Evolutionary conservation across 2,888 invertebrate species (phyloP).

Genomic region (Volucella bombylans): DNA sequence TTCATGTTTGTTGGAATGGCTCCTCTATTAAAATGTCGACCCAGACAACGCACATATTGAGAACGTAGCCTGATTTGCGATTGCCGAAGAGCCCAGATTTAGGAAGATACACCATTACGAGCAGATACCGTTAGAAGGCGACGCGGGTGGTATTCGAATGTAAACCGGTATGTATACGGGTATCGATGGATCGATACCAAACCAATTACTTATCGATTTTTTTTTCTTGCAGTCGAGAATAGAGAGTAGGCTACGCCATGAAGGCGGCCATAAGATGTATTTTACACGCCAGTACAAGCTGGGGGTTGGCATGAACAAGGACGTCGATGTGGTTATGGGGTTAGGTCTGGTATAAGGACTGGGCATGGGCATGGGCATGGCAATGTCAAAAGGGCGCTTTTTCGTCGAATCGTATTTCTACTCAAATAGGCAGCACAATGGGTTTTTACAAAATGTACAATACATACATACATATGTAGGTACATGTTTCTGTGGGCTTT

Average conservation of each 20-base stretch:
- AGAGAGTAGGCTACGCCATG: neutral
- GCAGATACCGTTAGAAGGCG: neutral
- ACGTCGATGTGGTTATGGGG: too few species aligned
- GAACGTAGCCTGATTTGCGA: conserved; percentile 44
- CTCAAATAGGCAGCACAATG: conserved; percentile 60
- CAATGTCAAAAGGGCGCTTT: conserved; percentile 66
- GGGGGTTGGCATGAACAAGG: neutral
- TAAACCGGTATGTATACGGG: conserved; percentile 1
- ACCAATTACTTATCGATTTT: conserved; percentile 65
- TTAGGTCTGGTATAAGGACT: too few species aligned
- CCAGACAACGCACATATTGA: conserved; percentile 45
- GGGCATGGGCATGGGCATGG: conserved; percentile 21
- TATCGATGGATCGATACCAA: conserved; percentile 53
- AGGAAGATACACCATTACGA: conserved; percentile 27
- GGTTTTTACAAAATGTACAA: conserved; percentile 42
- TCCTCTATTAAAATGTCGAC: conserved; percentile 36
- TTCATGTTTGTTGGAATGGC: conserved; percentile 57
- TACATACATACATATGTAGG: too few species aligned
- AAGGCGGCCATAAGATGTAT: conserved; percentile 3
- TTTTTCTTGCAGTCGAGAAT: neutral
- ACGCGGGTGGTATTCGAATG: conserved; percentile 23
- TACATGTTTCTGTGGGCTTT: conserved; percentile 15
- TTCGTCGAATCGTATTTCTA: conserved; percentile 26
- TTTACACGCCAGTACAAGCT: conserved; percentile 16
- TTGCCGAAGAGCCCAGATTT: conserved; percentile 34